Evolutionary conservation across 2,888 invertebrate genomes (phyloP).

Genomic region (Apocheima hispidaria): DNA sequence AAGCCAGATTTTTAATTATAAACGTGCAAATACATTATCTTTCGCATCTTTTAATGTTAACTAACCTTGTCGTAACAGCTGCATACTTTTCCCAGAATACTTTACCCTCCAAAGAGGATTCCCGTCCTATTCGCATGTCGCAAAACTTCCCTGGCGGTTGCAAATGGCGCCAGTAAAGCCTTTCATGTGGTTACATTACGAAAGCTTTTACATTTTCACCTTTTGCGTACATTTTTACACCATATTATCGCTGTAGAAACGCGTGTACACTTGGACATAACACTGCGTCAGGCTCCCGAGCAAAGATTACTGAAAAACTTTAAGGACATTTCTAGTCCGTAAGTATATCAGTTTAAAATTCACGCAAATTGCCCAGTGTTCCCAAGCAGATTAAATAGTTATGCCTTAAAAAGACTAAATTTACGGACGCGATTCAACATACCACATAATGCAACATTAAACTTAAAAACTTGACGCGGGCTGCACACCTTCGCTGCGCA

Average conservation of each 20-base stretch:
- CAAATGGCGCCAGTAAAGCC: conserved; percentile 13
- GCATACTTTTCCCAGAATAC: conserved; percentile 6
- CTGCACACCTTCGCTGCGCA: no score
- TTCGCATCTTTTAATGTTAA: conserved; percentile 10
- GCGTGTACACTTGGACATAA: neutral
- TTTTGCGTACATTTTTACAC: conserved; percentile 6
- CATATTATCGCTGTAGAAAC: neutral
- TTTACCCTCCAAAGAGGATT: conserved; percentile 11
- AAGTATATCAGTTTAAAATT: neutral
- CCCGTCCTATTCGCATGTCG: conserved; percentile 6
- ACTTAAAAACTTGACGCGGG: no score
- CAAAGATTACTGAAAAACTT: neutral
- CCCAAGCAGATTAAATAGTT: neutral
- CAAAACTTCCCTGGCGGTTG: conserved; percentile 1
- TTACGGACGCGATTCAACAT: conserved; percentile 12
- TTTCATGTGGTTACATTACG: conserved; percentile 6
- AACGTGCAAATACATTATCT: conserved; percentile 22
- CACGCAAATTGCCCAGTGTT: neutral
- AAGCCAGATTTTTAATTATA: conserved; percentile 14
- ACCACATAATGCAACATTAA: neutral
- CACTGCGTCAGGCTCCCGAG: neutral
- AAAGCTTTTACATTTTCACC: conserved; percentile 13
- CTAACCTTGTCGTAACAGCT: conserved; percentile 6
- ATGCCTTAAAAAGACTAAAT: neutral
- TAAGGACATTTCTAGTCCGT: neutral